Conservation (phyloP, 2,888 invertebrate species). For the Schrankia costaestrigalis region DNA sequence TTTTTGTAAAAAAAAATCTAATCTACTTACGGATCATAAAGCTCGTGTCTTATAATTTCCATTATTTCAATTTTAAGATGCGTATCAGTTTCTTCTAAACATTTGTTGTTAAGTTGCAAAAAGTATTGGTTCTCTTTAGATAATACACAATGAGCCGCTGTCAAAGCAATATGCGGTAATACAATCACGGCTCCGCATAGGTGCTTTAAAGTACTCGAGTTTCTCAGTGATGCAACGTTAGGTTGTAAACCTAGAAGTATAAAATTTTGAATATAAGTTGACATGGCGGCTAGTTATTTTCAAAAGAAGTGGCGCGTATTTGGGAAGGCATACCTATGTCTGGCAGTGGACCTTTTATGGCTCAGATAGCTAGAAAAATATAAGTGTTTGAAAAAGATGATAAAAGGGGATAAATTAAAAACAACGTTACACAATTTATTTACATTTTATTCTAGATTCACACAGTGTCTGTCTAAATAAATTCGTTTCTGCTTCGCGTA, state of each 20-base stretch:
- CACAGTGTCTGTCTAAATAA: too few species aligned
- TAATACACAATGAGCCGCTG: conserved; percentile 69
- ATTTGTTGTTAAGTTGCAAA: conserved; percentile 57
- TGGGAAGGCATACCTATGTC: too few species aligned
- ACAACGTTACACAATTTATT: too few species aligned
- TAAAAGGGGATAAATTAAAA: too few species aligned
- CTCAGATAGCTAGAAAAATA: too few species aligned
- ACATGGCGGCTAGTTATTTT: too few species aligned
- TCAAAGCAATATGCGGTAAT: conserved; percentile 48
- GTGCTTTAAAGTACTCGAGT: conserved; percentile 44
- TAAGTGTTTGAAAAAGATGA: too few species aligned
- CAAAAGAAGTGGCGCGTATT: too few species aligned
- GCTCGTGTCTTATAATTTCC: conserved; percentile 47
- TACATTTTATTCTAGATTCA: too few species aligned
- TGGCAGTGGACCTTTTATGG: too few species aligned
- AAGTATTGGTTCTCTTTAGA: conserved; percentile 37
- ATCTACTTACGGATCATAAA: conserved; percentile 56
- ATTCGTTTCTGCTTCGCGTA: too few species aligned
- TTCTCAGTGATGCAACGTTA: conserved; percentile 56
- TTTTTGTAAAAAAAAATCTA: neutral
- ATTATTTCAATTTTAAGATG: conserved; percentile 41
- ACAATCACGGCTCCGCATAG: conserved; percentile 63
- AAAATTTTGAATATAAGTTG: too few species aligned
- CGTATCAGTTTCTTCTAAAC: conserved; percentile 24
- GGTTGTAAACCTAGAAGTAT: conserved; percentile 47